Conservation (phyloP, 2,113 vertebrate genomes). For the Platysternon megacephalum region DNA sequence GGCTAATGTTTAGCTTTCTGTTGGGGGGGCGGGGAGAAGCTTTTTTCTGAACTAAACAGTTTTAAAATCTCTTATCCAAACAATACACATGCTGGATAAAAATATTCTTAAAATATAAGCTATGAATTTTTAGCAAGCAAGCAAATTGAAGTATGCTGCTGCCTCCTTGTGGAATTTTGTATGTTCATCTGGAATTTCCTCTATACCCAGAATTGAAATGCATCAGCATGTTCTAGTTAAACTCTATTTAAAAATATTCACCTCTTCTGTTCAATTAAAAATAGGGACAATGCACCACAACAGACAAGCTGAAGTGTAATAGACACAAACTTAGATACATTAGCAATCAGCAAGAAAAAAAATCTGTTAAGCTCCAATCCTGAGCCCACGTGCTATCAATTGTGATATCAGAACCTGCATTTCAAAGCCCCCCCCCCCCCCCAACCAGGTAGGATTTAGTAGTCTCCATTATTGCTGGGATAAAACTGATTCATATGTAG, state of each 20-base stretch:
- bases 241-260: background rate
- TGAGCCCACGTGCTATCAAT: background rate
- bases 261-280: background rate
- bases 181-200: background rate
- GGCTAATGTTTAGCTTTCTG: conserved; percentile 43
- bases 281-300: background rate
- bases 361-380: background rate
- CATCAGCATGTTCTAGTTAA: background rate
- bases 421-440: background rate
- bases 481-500: background rate
- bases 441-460: rapidly evolving
- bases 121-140: background rate
- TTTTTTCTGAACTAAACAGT: conserved; percentile 43
- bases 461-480: background rate
- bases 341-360: background rate
- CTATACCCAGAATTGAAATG: background rate
- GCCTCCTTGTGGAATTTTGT: conserved; percentile 72
- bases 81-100: background rate
- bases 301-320: background rate
- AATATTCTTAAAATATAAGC: background rate
- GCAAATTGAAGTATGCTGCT: conserved; percentile 56
- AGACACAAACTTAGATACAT: background rate
- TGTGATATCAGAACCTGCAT: background rate
- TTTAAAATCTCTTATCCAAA: conserved; percentile 45
- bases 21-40: background rate